phyloP scores from a whole-genome alignment of 2,113 vertebrate species.

The Mastomys coucha region DNA sequence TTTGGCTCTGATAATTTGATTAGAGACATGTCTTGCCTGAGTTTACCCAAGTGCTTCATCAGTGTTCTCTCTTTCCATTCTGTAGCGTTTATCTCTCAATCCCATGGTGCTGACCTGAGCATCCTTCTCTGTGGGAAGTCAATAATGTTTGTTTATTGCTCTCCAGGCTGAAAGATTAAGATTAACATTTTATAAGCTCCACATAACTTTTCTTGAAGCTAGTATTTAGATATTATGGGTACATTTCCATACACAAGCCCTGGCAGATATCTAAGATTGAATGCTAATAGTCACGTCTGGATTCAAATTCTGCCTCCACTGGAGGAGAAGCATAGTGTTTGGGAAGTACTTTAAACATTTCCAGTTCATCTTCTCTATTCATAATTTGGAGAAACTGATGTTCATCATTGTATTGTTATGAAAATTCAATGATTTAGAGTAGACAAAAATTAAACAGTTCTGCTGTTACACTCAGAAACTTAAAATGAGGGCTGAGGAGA shows the following conservation, averaged over 20 bases:
- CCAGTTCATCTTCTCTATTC: neutral
- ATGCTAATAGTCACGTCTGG: neutral
- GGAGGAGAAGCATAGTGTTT: neutral
- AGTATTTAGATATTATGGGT: neutral
- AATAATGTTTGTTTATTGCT: neutral
- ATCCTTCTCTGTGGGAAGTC: neutral
- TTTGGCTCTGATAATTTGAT: slow-evolving; percentile 64
- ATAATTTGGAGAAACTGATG: neutral
- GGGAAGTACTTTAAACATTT: neutral
- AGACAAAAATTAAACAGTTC: neutral
- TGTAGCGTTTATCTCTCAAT: neutral
- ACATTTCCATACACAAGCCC: neutral
- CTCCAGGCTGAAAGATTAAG: neutral
- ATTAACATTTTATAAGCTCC: neutral
- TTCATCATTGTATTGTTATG: neutral
- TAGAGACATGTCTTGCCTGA: slow-evolving; percentile 59
- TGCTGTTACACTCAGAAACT: neutral
- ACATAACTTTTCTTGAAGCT: neutral
- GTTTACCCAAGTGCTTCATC: neutral
- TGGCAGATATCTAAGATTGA: neutral
- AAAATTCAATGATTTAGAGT: neutral
- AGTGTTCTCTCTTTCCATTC: neutral
- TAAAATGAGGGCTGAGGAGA: neutral
- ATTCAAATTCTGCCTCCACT: neutral
- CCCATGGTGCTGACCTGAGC: fast-evolving